Base-by-base conservation (phyloP, 30 jellyfish, hydroid and myxozoan species). In the Aurelia sp. region DNA sequence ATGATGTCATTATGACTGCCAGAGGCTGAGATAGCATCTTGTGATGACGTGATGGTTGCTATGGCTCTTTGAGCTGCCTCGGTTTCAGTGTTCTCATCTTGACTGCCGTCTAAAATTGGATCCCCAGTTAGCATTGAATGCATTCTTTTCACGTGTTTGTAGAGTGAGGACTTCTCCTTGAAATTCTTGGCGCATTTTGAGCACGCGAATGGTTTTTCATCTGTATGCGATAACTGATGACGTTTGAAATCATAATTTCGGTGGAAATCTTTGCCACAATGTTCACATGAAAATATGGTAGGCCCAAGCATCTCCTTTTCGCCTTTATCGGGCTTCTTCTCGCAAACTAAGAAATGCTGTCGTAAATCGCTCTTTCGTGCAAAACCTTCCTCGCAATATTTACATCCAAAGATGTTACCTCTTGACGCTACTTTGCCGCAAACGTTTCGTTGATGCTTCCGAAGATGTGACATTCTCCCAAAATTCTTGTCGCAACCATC, bases 391-490 rank as follows among this genome's bases (percentile, higher is more conserved):
- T 88, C 96, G 81, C 99, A 94, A 62, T 88, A 94, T 70, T 94
- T 94, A 69, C 99, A 94, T 16, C 89, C 85, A 27, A 85, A 96
- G 51, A 81, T 70, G 35, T 78, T 70, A 11, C 85, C 79, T 37
- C 97, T 89, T 13, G 84, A 81, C 3, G 87, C 85, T 33, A 93
- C 93, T 41, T 89, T 92, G 67, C 98, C 97, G 66, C 99, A 96
- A 47, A 96, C 99, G 75, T 89, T 89, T 58, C 97, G 91, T 62
- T 96, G 98, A 66, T 96, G 99, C 84, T 96, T 96, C 22, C 99
- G 97, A 66, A 96, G 92, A 82, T 96, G 99, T 22, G 99, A 96
- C 97, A 96, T 87, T 69, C 99, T 84, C 33, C 99, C 99, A 62
- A 96, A 96, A 62, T 87, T 90, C 86, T 96, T 96, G 50, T 93